A percentile compares a stretch with the other conserved stretches of the same genome.
Evolutionary conservation across 2,113 vertebrate species (phyloP).

Genomic region (Cichladusa arquata): DNA sequence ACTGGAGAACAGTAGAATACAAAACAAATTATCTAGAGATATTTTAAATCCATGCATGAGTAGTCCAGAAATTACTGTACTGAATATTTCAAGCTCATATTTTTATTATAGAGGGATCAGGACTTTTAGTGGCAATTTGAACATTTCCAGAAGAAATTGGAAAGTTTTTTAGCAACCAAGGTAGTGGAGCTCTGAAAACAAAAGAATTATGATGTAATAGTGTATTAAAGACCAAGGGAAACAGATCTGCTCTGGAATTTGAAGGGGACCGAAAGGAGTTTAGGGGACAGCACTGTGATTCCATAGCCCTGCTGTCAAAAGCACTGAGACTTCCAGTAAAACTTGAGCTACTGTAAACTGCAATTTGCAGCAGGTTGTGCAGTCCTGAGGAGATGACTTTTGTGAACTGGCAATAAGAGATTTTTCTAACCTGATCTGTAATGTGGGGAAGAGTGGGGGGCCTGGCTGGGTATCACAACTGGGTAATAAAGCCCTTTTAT

Average conservation of each 20-base stretch:
- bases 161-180: not conserved
- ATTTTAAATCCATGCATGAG: not conserved
- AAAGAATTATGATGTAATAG: not conserved
- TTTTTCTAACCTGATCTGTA: not conserved
- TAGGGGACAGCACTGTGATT: not conserved
- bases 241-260: not conserved
- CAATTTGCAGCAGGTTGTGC: not conserved
- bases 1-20: not conserved
- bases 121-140: not conserved
- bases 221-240: not conserved
- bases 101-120: not conserved
- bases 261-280: not conserved
- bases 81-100: not conserved
- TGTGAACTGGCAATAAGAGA: not conserved
- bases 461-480: accelerated
- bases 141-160: not conserved
- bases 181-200: not conserved
- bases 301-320: not conserved
- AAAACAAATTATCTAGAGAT: not conserved
- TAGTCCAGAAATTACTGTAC: not conserved
- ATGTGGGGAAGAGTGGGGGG: not conserved
- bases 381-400: not conserved
- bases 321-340: not conserved
- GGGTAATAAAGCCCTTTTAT: not conserved
- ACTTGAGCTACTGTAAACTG: not conserved